These are phyloP conservation scores for Seriola aureovittata DNA, from an alignment of 2,113 vertebrate species.

Conservation along the genomic window DNA sequence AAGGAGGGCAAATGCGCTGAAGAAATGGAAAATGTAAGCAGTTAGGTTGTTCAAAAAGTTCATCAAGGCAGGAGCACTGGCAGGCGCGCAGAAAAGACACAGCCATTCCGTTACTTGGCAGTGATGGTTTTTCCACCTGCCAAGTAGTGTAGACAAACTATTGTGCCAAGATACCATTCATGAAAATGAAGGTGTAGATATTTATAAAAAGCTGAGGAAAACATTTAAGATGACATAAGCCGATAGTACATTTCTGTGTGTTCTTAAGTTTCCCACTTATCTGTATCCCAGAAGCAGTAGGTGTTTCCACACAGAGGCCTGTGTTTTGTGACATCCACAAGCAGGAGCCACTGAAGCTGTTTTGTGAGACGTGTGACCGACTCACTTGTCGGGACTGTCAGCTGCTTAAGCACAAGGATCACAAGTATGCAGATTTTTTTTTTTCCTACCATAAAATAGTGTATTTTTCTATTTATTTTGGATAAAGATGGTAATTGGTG, in stretches of 20 bases:
- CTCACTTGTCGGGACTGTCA: constrained; percentile 97
- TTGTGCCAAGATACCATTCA: neutral
- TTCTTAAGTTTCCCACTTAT: neutral
- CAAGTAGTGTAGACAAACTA: neutral
- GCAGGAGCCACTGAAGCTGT: constrained; percentile 97
- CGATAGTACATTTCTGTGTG: neutral
- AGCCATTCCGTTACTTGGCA: neutral
- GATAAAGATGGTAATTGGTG: neutral
- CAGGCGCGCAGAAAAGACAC: neutral
- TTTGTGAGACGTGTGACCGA: constrained; percentile 98
- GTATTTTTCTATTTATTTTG: neutral
- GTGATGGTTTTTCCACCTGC: too few species aligned
- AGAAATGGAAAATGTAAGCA: neutral
- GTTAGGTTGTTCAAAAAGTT: too few species aligned
- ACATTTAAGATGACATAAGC: neutral
- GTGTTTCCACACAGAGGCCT: constrained; percentile 91
- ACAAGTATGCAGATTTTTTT: constrained; percentile 87
- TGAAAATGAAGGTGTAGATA: neutral
- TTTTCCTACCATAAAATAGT: neutral
- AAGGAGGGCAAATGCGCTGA: neutral
- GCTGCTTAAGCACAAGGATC: constrained; percentile 96
- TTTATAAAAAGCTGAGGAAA: neutral
- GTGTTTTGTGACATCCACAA: constrained; percentile 98
- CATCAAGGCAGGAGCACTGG: too few species aligned
- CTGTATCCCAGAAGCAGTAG: constrained; percentile 87